Evolutionary conservation across 2,888 invertebrate genomes (phyloP).

Genomic region (Invenusta paracnida): DNA sequence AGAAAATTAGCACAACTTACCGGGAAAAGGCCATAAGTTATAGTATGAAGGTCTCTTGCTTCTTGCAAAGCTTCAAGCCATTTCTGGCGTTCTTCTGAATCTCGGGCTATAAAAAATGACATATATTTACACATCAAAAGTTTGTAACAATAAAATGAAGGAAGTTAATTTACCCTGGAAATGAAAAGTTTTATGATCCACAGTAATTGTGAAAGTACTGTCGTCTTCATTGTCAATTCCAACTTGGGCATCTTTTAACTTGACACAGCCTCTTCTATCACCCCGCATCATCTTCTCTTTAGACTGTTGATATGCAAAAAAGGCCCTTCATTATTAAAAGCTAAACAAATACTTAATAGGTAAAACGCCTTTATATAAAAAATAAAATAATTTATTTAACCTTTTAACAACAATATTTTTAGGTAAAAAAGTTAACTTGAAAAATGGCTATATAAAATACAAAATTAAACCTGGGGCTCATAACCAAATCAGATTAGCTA

Average conservation of each 20-base stretch:
- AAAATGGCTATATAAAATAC: too few relatives aligned
- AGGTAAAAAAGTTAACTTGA: too few relatives aligned
- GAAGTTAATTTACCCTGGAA: constrained; percentile 69
- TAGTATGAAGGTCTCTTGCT: constrained; percentile 66
- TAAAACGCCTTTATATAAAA: too few relatives aligned
- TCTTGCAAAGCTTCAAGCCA: constrained; percentile 94
- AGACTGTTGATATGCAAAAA: too few relatives aligned
- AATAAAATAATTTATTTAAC: too few relatives aligned
- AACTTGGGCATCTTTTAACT: constrained; percentile 91
- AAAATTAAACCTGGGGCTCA: too few relatives aligned
- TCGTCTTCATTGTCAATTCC: constrained; percentile 96
- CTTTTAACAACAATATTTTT: too few relatives aligned
- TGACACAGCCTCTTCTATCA: constrained; percentile 88
- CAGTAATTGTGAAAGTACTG: constrained; percentile 95
- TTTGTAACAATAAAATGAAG: background rate
- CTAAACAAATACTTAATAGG: too few relatives aligned
- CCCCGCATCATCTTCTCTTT: constrained; percentile 98
- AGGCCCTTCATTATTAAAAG: too few relatives aligned
- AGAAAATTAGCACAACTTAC: too few relatives aligned
- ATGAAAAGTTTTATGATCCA: constrained; percentile 97
- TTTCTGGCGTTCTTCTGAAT: constrained; percentile 84
- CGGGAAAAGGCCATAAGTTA: background rate
- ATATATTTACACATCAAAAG: background rate
- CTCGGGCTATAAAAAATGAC: constrained; percentile 68
- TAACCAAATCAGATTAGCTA: too few relatives aligned